Percentiles rank a stretch among this genome's conserved stretches.
phyloP scores from a whole-genome alignment of 2,797 vertebrate species.

The Eidolon dupreanum region DNA sequence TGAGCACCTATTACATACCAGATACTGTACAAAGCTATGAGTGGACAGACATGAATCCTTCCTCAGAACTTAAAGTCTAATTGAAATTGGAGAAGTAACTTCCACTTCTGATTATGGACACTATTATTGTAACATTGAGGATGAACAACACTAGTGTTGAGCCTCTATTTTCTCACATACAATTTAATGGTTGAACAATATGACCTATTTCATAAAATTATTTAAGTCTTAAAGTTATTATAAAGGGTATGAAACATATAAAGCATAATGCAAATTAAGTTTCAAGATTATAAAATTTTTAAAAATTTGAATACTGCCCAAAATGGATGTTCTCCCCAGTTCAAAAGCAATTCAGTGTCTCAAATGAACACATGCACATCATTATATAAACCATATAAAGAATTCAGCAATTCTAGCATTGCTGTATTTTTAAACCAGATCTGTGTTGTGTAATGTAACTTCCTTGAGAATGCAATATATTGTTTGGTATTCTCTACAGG shows the following conservation, averaged over 20 bases:
- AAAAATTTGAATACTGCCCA: neutral
- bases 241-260: neutral
- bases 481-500: neutral
- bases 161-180: neutral
- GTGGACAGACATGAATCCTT: neutral
- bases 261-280: neutral
- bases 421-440: neutral
- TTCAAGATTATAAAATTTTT: neutral
- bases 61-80: neutral
- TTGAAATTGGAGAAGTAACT: neutral
- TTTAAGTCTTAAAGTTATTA: neutral
- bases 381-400: neutral
- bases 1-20: neutral
- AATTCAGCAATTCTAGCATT: neutral
- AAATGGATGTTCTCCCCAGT: neutral
- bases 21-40: neutral
- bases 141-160: neutral
- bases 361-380: neutral
- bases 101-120: neutral
- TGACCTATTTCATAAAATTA: neutral
- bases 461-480: neutral
- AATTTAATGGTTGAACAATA: neutral
- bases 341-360: slow-evolving; percentile 7
- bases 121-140: neutral
- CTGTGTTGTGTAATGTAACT: neutral